Evolutionary conservation across 2,797 vertebrate species (phyloP), one percentile per base, ranked within the genome.

Genomic region (Euphonia xanthogaster): DNA sequence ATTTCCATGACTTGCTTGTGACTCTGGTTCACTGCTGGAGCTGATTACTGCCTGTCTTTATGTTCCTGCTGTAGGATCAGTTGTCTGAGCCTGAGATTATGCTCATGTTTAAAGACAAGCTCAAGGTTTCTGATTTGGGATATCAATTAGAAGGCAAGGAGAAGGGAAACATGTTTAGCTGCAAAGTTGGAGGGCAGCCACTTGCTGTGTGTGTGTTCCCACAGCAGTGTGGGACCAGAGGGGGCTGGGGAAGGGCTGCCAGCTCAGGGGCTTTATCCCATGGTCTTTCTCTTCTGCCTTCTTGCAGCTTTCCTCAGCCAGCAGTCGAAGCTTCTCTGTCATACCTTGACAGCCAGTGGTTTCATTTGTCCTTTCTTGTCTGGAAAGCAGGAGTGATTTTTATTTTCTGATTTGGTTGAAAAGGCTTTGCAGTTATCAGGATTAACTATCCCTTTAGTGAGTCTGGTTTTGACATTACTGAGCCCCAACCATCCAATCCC

Each of bases 361-460:
- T 66, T 47, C 1, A 1, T 71, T 45, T 87, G 28, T 58, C 31
- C 42, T 92, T 42, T 66, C 33, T 55, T n/a, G 21, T 24, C 82
- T 28, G 44, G 72, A 28, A 84, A 78, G 65, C 13, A 24, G 58
- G 39, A 67, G 61, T 18, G 48, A 40, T 54, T 61, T 13, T 50
- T 24, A 19, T 39, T 94, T 81, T 54, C 53, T 61, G 27, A 25
- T 45, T 44, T 44, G 50, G 21, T 74, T 89, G n/a, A 10, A 48
- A 86, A 85, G 24, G 27, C 42, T 77, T 21, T 1, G 0, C 4
- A 13, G 40, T 67, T 77, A 21, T 3, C 0, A 0, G 47, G 30
- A 71, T 50, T 40, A 85, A 27, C 28, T 37, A 13, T 77, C 53
- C 70, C 58, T 68, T 47, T 13, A 53, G 37, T 20, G 51, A 88